phyloP scores from a whole-genome alignment of 92 coral and sea anemone genomes.

The Porites lobata region DNA sequence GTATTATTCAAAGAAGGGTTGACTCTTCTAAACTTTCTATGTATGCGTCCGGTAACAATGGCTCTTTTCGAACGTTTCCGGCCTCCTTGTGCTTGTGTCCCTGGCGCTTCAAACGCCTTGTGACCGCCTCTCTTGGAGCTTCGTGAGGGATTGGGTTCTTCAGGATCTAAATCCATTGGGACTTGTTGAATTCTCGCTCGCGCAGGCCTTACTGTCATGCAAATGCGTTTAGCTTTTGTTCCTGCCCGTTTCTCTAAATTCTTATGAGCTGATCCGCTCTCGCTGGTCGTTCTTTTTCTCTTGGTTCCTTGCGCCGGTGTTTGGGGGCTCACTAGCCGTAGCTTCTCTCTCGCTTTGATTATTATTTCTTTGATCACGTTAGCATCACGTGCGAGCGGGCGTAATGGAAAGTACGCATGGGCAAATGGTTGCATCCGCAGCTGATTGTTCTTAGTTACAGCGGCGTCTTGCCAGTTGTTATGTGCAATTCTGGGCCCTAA shows the following conservation, averaged over 20 bases:
- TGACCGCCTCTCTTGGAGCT: constrained; percentile 7
- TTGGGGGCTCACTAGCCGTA: not conserved
- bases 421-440: constrained; percentile 88
- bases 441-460: constrained; percentile 79
- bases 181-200: not conserved
- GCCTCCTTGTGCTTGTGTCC: constrained; percentile 10
- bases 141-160: constrained; percentile 2
- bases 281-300: constrained; percentile 16
- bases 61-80: constrained; percentile 20
- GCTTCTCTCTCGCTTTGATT: constrained; percentile 57
- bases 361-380: constrained; percentile 74
- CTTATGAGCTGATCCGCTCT: constrained; percentile 25
- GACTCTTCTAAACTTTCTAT: constrained; percentile 68
- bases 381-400: constrained; percentile 84
- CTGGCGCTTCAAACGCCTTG: not conserved
- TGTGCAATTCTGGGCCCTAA: constrained; percentile 83
- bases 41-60: constrained; percentile 72
- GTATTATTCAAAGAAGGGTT: constrained; percentile 63
- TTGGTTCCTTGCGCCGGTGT: not conserved
- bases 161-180: constrained; percentile 26
- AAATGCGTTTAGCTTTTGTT: constrained; percentile 17
- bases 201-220: constrained; percentile 48
- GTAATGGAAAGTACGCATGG: constrained; percentile 89
- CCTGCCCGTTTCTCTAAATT: constrained; percentile 49
- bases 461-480: constrained; percentile 94